Evolutionary conservation across 2,113 vertebrate genomes (phyloP).

Genomic region (Mustela nigripes): DNA sequence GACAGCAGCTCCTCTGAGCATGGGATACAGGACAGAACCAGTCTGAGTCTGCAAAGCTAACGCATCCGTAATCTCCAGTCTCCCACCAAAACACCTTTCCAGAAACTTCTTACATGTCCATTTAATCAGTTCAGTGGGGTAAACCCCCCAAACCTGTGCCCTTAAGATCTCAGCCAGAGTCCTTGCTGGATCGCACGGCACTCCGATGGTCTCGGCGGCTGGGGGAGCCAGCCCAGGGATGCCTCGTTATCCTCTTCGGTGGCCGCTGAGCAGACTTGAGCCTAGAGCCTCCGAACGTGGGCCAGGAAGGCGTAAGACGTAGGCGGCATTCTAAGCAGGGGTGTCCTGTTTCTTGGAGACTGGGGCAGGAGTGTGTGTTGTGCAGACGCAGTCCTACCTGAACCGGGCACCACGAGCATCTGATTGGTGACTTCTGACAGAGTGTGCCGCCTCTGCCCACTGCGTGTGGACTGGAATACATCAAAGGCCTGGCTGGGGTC

Average conservation of each 20-base stretch:
- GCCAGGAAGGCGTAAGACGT: not conserved
- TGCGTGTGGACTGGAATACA: conserved; percentile 93
- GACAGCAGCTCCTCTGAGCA: not conserved
- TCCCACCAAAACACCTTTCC: not conserved
- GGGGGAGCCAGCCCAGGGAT: not conserved
- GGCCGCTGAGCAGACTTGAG: not conserved
- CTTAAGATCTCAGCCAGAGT: not conserved
- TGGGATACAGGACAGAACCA: not conserved
- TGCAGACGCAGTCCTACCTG: conserved; percentile 87
- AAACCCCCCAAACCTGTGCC: not conserved
- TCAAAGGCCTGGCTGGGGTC: conserved; percentile 93
- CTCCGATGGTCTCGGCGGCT: accelerated
- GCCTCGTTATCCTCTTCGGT: too few relatives aligned
- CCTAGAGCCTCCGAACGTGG: not conserved
- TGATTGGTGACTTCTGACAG: conserved; percentile 97
- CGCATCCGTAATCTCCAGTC: not conserved
- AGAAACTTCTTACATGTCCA: not conserved
- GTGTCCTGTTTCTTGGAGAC: not conserved
- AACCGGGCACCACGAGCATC: conserved; percentile 88
- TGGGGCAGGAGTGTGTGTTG: not conserved
- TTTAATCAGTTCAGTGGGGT: not conserved
- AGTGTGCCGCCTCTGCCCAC: conserved; percentile 96
- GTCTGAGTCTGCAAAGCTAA: not conserved
- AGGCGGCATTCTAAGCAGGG: not conserved
- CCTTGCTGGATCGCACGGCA: accelerated